Percentiles rank a stretch among this genome's conserved stretches.
Evolutionary conservation across 1,140 invertebrate species (phyloP).

Genomic region (Brachionus manjavacas): DNA sequence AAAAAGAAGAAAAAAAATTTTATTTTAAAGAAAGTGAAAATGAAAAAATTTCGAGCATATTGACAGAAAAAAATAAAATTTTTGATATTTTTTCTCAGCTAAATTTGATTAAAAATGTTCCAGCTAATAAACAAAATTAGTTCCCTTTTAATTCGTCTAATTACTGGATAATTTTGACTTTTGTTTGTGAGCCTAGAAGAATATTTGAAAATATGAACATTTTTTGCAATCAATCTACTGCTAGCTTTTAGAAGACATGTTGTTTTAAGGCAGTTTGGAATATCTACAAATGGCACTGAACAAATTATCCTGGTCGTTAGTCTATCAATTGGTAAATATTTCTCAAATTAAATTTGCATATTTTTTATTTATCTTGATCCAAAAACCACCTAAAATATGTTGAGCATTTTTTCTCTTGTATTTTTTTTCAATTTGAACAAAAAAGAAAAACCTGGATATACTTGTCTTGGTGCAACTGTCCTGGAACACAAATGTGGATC

Average conservation of each 20-base stretch:
- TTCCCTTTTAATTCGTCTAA: background rate
- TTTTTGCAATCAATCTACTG: background rate
- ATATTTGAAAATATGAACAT: background rate
- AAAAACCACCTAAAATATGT: background rate
- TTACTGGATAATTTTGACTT: background rate
- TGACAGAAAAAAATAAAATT: too few relatives aligned
- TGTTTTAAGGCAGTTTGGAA: background rate
- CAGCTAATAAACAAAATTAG: background rate
- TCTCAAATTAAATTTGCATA: background rate
- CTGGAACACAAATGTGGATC: too few relatives aligned
- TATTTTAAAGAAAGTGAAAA: too few relatives aligned
- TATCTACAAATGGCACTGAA: background rate
- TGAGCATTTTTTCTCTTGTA: background rate
- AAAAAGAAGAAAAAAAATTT: too few relatives aligned
- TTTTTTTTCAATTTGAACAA: too few relatives aligned
- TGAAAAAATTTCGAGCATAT: too few relatives aligned
- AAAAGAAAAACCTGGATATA: background rate
- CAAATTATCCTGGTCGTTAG: background rate
- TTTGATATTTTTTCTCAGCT: too few relatives aligned
- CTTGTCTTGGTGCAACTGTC: background rate
- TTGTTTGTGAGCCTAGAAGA: background rate
- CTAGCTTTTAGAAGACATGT: background rate
- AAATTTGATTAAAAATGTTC: background rate
- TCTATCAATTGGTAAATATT: background rate
- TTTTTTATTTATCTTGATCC: background rate